Base-by-base conservation (phyloP, 2,888 invertebrate species). In the Platerodrilus igneus region DNA sequence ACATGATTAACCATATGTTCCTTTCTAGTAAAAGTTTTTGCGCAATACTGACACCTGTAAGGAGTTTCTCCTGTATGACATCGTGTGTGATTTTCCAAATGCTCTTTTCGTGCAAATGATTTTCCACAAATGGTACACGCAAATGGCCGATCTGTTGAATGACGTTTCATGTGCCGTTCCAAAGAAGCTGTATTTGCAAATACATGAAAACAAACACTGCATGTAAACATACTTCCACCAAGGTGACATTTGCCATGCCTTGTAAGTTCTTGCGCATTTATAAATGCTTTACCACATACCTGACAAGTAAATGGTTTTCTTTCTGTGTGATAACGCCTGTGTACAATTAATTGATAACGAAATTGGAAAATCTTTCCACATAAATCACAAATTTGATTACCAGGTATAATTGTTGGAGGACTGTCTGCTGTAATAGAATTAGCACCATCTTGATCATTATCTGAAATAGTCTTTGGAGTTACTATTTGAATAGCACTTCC, bases 291-390 rank as follows among this genome's bases (percentile, higher is more conserved):
- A 16, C 88, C 88, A 62, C 88, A 89, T 21, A 88, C 86, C 81
- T 76, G 65, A 55, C 78, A 78, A 44, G 86, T 85, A 60, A 86
- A 88, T 25, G 88, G 88, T 64, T 89, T 89, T 51, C 83, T 77
- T 68, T 89, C 88, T 23, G 83, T 86, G 58, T 90, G 90, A 67
- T 89, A 89, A 55, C 89, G 79, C 58, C 86, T 77, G 69, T 90
- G 89, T 23, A 89, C 88, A 56, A 89, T 89, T 41, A 89, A 75
- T 63, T 89, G 89, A 68, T 90, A 89, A 40, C 88, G 80, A 66
- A 85, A 89, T 58, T 86, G 86, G 68, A 89, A 89, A 70, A 86
- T 83, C 70, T 89, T 88, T 33, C 86, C 86, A 58, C 89, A 89
- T 43, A 89, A 78, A 66, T 89, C 88, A 65, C 89, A 89, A 10